Evolutionary conservation across 2,113 vertebrate genomes (phyloP).

Genomic region (Alligator mississippiensis): DNA sequence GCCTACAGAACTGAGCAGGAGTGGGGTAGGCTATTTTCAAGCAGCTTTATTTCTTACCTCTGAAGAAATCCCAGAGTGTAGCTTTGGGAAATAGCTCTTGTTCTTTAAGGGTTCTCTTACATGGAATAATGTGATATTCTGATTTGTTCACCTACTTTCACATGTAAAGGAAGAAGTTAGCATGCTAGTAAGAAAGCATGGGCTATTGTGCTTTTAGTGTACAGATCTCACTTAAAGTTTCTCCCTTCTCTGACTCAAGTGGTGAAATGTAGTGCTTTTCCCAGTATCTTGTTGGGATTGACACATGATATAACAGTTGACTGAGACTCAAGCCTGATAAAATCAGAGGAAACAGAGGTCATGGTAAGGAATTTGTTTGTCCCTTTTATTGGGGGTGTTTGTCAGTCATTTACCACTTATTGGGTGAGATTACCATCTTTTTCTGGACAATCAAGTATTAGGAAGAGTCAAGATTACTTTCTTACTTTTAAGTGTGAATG

Average conservation of each 20-base stretch:
- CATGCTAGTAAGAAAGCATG: neutral
- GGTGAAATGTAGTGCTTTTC: neutral
- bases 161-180: neutral
- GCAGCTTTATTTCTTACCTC: neutral
- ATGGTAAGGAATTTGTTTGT: neutral
- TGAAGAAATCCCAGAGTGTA: neutral
- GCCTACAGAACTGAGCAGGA: neutral
- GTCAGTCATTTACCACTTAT: neutral
- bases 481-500: neutral
- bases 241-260: neutral
- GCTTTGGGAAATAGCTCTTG: neutral
- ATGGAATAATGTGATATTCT: neutral
- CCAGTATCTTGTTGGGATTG: neutral
- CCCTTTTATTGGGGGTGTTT: neutral
- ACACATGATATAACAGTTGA: neutral
- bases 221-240: accelerated
- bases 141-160: neutral
- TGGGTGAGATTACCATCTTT: neutral
- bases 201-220: neutral
- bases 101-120: neutral
- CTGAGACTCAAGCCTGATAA: neutral
- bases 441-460: neutral
- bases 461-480: neutral
- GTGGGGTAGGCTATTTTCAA: neutral
- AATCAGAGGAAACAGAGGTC: neutral